phyloP scores from a whole-genome alignment of 2,113 vertebrate species.

The Cichladusa arquata region DNA sequence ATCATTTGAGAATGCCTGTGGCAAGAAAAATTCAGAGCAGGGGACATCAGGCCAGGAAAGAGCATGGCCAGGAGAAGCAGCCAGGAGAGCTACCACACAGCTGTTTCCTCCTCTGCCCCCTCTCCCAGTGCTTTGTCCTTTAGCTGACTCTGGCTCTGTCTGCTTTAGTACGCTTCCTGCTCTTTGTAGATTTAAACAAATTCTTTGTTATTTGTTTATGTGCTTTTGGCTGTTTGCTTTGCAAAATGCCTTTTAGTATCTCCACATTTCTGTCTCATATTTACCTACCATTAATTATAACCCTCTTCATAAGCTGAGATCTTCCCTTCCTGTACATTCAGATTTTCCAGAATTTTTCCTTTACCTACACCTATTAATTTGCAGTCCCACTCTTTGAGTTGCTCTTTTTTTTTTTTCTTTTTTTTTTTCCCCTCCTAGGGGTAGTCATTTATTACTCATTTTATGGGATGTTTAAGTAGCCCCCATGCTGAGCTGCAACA shows the following conservation, averaged over 20 bases:
- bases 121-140: slow-evolving; percentile 6
- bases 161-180: slow-evolving; percentile 28
- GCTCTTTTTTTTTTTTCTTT: not conserved
- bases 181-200: slow-evolving; percentile 36
- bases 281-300: slow-evolving; percentile 52
- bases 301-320: not conserved
- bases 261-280: not conserved
- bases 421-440: not conserved
- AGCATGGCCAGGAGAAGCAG: not conserved
- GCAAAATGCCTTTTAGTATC: slow-evolving; percentile 21
- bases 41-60: not conserved
- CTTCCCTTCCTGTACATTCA: not conserved
- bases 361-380: slow-evolving; percentile 45
- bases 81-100: slow-evolving; percentile 5
- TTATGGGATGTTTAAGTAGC: slow-evolving; percentile 65
- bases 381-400: not conserved
- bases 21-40: not conserved
- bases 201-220: slow-evolving; percentile 22
- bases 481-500: slow-evolving; percentile 58
- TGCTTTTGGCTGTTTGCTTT: slow-evolving; percentile 50
- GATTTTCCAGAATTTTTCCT: slow-evolving; percentile 37
- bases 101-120: slow-evolving; percentile 15
- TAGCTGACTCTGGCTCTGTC: slow-evolving; percentile 34
- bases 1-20: not conserved
- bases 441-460: slow-evolving; percentile 62